A percentile compares a stretch with the other conserved stretches of the same genome.
Conservation (phyloP, 2,113 vertebrate genomes). For the Crotalus viridis region DNA sequence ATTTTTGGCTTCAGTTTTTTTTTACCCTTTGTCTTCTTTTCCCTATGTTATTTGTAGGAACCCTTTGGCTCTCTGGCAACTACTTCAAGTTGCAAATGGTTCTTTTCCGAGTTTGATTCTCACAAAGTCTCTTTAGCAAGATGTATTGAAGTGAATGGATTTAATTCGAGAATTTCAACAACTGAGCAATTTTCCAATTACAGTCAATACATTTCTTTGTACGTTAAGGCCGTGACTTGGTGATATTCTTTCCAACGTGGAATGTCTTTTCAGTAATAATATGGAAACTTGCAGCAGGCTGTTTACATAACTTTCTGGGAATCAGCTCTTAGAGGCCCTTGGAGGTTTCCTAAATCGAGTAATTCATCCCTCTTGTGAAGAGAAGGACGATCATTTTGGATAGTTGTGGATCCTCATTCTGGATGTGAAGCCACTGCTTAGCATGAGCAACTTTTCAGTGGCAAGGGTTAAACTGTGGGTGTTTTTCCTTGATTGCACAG, state of each 20-base stretch:
- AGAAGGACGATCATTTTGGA: not conserved
- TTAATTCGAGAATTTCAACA: not conserved
- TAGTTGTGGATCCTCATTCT: not conserved
- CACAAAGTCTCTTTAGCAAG: not conserved
- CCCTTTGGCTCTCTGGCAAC: not conserved
- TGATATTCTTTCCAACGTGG: not conserved
- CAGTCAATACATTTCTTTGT: not conserved
- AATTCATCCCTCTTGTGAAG: not conserved
- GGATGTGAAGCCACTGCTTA: not conserved
- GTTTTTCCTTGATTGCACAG: not conserved
- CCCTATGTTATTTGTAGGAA: not conserved
- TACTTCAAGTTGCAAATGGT: not conserved
- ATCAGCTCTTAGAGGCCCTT: not conserved
- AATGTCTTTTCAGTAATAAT: not conserved
- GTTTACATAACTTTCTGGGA: not conserved
- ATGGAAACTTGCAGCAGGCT: not conserved
- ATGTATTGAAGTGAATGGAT: not conserved
- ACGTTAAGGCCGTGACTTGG: not conserved
- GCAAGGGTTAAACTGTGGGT: not conserved
- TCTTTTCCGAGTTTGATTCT: not conserved
- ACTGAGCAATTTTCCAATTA: not conserved
- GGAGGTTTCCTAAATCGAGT: not conserved
- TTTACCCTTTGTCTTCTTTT: not conserved
- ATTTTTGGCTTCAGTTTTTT: not conserved
- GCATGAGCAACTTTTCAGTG: not conserved